Evolutionary conservation across 1,140 invertebrate genomes (phyloP).

Genomic region (Psix sp.): DNA sequence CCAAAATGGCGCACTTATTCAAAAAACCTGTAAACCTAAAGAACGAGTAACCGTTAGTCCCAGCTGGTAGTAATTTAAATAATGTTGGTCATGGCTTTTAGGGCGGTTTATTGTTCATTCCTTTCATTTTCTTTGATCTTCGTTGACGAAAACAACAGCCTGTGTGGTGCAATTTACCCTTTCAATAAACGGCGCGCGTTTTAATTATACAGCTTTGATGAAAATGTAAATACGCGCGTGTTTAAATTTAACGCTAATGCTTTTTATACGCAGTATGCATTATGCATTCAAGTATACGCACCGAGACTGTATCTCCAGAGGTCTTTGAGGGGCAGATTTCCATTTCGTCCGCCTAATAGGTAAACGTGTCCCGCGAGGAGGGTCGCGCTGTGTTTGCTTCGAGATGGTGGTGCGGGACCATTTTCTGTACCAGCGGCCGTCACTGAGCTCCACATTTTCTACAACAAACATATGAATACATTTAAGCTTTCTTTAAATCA

Average conservation of each 20-base stretch:
- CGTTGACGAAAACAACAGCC: background rate
- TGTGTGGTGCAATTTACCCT: slow-evolving; percentile 23
- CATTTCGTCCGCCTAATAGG: slow-evolving; percentile 88
- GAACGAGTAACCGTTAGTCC: slow-evolving; percentile 10
- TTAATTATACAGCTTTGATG: slow-evolving; percentile 42
- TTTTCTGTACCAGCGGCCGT: slow-evolving; percentile 77
- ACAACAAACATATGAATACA: slow-evolving; percentile 39
- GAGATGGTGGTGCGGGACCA: slow-evolving; percentile 81
- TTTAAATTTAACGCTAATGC: slow-evolving; percentile 43
- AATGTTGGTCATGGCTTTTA: slow-evolving; percentile 9
- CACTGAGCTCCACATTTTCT: slow-evolving; percentile 81
- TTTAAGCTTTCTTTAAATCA: too few species aligned
- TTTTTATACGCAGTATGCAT: slow-evolving; percentile 30
- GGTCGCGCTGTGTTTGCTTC: slow-evolving; percentile 90
- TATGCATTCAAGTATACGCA: slow-evolving; percentile 75
- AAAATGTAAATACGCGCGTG: slow-evolving; percentile 38
- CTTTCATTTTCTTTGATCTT: background rate
- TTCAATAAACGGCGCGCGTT: slow-evolving; percentile 31
- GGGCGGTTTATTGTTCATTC: slow-evolving; percentile 1
- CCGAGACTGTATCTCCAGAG: slow-evolving; percentile 90
- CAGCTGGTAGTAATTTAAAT: slow-evolving; percentile 15
- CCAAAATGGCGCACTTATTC: too few species aligned
- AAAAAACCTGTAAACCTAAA: too few species aligned
- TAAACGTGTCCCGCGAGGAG: slow-evolving; percentile 85
- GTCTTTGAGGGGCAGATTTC: slow-evolving; percentile 88